Evolutionary conservation across 2,888 invertebrate species (phyloP), one percentile per base, ranked within the genome.

Genomic region (Epistrophe eligans): DNA sequence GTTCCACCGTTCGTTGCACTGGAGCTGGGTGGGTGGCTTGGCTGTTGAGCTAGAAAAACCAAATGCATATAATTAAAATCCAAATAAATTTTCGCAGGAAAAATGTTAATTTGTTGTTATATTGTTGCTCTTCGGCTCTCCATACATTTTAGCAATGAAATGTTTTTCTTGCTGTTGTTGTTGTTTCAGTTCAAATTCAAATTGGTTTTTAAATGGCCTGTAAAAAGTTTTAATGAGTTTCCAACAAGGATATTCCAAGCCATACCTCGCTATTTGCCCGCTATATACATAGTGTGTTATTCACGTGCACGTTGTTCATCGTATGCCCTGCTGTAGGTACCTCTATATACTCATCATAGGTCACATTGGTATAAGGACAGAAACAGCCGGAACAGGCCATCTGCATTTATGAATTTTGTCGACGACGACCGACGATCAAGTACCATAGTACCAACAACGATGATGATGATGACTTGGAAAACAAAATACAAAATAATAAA

Each of bases 171-270:
- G 28, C 15, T 32, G 28, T 55, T 74, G 62, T 74, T 77, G 35
- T 84, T 70, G 73, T 60, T 76, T 77, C 67, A 77, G 83, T 66
- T 73, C 73, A 80, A 77, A 76, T 84, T 80, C 91, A 92, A 92
- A 92, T 92, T 92, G 91, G 92, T 92, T 92, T 88, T 91, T 91
- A 92, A 92, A 92, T 92, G 92, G 92, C 91, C 92, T 92, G 92
- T 91, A 90, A 92, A 92, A 92, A 92, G 91, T 92, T 92, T 92
- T 92, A 92, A 92, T 92, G 92, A 92, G 92, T 92, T 92, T 92
- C 91, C 89, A 89, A 89, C 90, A 89, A 79, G 85, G 71, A 66
- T 58, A 71, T 55, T 40, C 67, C 67, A 50, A 13, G 28, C 28
- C 7, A 58, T 58, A 2, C 19, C 35, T 19, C 17, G n/a, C 35